Conservation (phyloP, 2,797 vertebrate species). For the Hypotaenidia okinawae region DNA sequence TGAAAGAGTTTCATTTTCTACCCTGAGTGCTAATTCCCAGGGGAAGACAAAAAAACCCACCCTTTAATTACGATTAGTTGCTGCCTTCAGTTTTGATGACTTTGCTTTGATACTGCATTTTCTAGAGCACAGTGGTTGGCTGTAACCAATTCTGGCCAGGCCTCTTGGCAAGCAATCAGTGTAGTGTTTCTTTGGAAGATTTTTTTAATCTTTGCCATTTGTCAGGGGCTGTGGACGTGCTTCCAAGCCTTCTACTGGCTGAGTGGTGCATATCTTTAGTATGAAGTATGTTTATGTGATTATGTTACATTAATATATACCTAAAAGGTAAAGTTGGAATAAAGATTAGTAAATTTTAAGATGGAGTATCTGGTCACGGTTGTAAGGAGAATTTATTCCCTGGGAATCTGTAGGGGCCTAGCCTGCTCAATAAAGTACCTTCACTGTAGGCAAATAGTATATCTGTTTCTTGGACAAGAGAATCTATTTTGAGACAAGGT, state of each 20-base stretch:
- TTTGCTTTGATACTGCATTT: background rate
- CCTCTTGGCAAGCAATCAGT: background rate
- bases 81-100: background rate
- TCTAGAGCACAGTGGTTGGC: background rate
- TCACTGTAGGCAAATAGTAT: background rate
- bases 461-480: background rate
- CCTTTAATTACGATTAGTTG: slow-evolving; percentile 20
- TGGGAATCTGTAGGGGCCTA: background rate
- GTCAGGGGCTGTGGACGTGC: background rate
- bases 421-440: background rate
- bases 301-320: background rate
- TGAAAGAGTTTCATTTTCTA: slow-evolving; percentile 49
- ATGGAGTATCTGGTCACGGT: background rate
- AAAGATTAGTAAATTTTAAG: background rate
- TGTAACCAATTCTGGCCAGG: background rate
- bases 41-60: background rate
- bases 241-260: slow-evolving; percentile 1
- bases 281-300: background rate
- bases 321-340: background rate
- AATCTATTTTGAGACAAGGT: background rate
- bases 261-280: background rate
- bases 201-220: background rate
- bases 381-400: background rate
- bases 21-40: background rate
- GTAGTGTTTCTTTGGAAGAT: background rate